Base-by-base conservation (phyloP, 2,888 invertebrate species). In the Ochropleura plecta region DNA sequence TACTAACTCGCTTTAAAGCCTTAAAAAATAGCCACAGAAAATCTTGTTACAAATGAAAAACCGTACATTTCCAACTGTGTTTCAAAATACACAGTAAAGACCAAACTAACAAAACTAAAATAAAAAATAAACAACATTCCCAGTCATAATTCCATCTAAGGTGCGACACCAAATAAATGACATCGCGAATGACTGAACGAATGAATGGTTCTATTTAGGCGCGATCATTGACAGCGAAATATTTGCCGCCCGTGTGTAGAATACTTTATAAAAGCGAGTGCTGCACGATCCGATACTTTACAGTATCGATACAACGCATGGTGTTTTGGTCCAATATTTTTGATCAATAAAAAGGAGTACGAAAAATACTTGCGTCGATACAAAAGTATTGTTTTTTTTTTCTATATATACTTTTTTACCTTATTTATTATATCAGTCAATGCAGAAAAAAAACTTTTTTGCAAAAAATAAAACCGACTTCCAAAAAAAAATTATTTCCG, bases 251-350 rank as follows among this genome's bases (percentile, higher is more conserved):
- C 86, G 85, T 87, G 86, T 86, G 79, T 84, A 75, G 86, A 87
- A 87, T 88, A 83, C 87, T 86, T 88, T 86, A 89, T 78, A 83
- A 86, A 81, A 81, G 78, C 83, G 78, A 59, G 59, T 59, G 59
- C 40, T 40, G 40, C 16, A 1, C 40, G 40, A 40, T 16, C 8
- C 59, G 30, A 59, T 59, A 59, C 40, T 40, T 30, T 30, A 16
- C 2, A 3, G 59, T 59, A 40, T 59, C 59, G 59, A 40, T 59
- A 40, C 8, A 59, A 30, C 57, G 16, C 57, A 59, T 14, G 1
- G 16, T 16, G 16, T 9, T 14, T 8, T 14, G 16, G 16, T 40
- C 16, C 8, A 6, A 57, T 30, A 8, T 40, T 40, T 59, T 59
- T 16, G 4, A 8, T 57, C 30, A 8, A 30, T 8, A 4, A 0